These are phyloP conservation scores for Bombyx huttoni DNA, from an alignment of 2,888 invertebrate genomes.

Conservation along the genomic window DNA sequence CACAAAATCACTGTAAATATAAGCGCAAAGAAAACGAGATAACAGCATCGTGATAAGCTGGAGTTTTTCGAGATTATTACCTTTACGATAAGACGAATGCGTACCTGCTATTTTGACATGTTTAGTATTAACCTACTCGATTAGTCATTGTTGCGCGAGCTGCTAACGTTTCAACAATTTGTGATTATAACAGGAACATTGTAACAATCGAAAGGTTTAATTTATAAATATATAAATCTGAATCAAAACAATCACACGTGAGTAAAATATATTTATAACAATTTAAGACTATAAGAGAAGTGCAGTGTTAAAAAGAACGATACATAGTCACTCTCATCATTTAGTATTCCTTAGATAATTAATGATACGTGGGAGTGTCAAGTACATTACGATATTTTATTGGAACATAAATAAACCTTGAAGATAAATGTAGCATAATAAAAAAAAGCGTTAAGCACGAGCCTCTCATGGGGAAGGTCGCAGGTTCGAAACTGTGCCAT, in stretches of 20 bases:
- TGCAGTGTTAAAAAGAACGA: no score
- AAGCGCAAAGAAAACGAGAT: constrained; percentile 14
- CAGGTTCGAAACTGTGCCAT: no score
- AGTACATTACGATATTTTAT: no score
- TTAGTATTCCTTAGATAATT: no score
- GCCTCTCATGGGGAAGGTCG: no score
- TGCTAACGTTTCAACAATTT: neutral
- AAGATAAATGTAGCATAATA: no score
- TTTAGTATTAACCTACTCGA: neutral
- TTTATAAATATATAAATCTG: neutral
- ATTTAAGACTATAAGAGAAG: no score
- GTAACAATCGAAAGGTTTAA: neutral
- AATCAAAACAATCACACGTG: neutral
- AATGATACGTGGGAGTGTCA: no score
- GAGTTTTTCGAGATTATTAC: constrained; percentile 11
- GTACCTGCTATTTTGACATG: neutral
- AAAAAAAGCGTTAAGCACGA: no score
- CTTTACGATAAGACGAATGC: constrained; percentile 6
- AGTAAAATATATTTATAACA: neutral
- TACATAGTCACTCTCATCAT: no score
- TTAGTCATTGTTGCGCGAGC: neutral
- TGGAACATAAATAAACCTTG: no score
- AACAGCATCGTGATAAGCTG: constrained; percentile 7
- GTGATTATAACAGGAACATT: neutral
- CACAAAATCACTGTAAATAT: constrained; percentile 12